A percentile compares a stretch with the other conserved stretches of the same genome.
Conservation (phyloP, 2,888 invertebrate species). For the Sisyra terminalis region DNA sequence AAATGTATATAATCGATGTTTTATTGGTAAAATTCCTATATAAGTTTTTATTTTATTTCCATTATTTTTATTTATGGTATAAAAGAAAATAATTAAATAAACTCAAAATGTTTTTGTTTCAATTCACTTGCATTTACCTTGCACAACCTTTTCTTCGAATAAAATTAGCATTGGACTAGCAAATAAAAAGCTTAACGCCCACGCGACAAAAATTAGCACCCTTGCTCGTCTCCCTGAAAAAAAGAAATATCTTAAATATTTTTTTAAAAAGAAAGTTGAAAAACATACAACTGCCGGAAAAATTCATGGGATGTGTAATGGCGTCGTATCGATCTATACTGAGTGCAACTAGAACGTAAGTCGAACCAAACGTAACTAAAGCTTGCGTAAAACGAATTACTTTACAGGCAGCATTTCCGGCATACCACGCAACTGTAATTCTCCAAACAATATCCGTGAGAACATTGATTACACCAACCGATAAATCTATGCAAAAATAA, state of each 20-base stretch:
- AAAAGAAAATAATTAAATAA: no score
- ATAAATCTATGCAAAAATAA: slow-evolving; percentile 51
- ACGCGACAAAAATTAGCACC: slow-evolving; percentile 61
- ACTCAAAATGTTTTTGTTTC: no score
- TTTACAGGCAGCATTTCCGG: slow-evolving; percentile 79
- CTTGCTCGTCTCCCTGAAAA: slow-evolving; percentile 70
- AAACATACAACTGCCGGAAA: slow-evolving; percentile 79
- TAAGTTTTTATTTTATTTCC: no score
- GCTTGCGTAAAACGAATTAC: slow-evolving; percentile 70
- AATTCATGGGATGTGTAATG: slow-evolving; percentile 89
- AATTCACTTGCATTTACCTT: slow-evolving; percentile 32
- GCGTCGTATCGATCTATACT: slow-evolving; percentile 89
- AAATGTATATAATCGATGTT: no score
- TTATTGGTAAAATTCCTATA: no score
- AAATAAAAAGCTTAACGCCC: slow-evolving; percentile 67
- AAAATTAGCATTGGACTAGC: slow-evolving; percentile 67
- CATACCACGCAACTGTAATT: slow-evolving; percentile 77
- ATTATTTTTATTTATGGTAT: no score
- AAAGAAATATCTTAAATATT: slow-evolving; percentile 9
- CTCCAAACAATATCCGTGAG: slow-evolving; percentile 82
- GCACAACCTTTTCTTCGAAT: slow-evolving; percentile 62
- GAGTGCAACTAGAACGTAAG: slow-evolving; percentile 80
- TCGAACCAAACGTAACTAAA: slow-evolving; percentile 81
- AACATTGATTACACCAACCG: slow-evolving; percentile 76
- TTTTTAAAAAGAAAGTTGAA: background rate